These are phyloP conservation scores for Eurystomus glaucurus DNA, from an alignment of 2,797 vertebrate species.

Conservation along the genomic window DNA sequence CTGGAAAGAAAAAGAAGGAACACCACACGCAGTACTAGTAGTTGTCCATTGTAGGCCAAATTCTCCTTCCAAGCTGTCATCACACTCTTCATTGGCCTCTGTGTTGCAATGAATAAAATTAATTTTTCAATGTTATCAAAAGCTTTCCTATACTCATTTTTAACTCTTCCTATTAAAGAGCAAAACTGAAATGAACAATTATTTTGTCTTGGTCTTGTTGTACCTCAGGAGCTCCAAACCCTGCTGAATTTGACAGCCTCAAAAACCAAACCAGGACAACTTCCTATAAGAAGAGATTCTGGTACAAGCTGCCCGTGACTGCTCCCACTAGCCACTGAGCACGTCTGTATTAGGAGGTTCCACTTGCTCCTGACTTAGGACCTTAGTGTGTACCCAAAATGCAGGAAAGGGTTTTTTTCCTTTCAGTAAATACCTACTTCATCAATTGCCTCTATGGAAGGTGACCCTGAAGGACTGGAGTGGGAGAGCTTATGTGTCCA, in stretches of 20 bases:
- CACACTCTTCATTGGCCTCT: background rate
- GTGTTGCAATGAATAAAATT: background rate
- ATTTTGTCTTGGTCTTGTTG: background rate
- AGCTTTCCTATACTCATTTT: background rate
- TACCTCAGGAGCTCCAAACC: fast-evolving
- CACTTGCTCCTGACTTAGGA: background rate
- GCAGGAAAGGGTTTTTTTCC: background rate
- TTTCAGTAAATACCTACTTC: background rate
- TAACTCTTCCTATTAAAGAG: background rate
- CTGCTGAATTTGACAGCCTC: background rate
- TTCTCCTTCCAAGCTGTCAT: background rate
- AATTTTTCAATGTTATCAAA: background rate
- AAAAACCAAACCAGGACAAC: background rate
- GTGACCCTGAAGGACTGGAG: background rate
- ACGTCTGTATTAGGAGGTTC: background rate
- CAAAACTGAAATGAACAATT: background rate
- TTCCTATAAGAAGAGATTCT: background rate
- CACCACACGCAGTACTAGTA: background rate
- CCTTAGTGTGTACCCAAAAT: background rate
- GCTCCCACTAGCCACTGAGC: background rate
- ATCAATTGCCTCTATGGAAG: background rate
- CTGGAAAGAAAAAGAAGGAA: background rate
- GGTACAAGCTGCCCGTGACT: background rate
- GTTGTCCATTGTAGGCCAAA: background rate
- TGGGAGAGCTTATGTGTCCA: background rate